Percentiles rank a stretch among this genome's conserved stretches.
phyloP scores from a whole-genome alignment of 2,797 vertebrate genomes.

The Nannoperca obscura region DNA sequence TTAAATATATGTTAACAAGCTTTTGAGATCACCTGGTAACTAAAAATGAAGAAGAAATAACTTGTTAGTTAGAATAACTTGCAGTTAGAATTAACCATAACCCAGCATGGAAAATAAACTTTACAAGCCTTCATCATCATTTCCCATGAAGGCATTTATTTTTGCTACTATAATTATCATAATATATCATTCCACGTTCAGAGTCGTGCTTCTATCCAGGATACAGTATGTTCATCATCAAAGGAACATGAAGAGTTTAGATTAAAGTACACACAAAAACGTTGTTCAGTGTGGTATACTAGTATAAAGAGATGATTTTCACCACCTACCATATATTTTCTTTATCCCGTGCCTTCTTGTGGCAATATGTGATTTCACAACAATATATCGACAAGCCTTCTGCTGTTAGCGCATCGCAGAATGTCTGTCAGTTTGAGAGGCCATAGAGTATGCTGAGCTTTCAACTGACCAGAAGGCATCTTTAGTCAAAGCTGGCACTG shows the following conservation, averaged over 20 bases:
- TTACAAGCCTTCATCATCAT: background rate
- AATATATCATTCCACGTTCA: background rate
- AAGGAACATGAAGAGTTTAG: background rate
- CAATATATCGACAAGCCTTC: slow-evolving; percentile 28
- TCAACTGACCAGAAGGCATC: slow-evolving; percentile 58
- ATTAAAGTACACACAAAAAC: background rate
- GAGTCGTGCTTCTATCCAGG: background rate
- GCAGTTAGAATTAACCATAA: background rate
- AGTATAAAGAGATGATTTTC: background rate
- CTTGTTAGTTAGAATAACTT: background rate
- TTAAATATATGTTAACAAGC: background rate
- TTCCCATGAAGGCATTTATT: background rate
- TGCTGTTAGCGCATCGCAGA: slow-evolving; percentile 29
- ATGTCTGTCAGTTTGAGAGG: slow-evolving; percentile 28
- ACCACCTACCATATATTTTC: background rate
- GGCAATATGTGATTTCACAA: slow-evolving; percentile 23
- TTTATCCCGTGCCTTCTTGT: slow-evolving; percentile 7
- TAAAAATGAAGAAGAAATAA: background rate
- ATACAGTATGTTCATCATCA: background rate
- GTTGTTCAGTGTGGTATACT: background rate
- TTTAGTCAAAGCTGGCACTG: slow-evolving; percentile 52
- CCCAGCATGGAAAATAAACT: background rate
- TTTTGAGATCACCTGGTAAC: background rate
- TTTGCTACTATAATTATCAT: background rate
- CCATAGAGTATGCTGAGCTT: slow-evolving; percentile 37